Conservation (phyloP, 2,888 invertebrate species). For the Teleogryllus oceanicus region DNA sequence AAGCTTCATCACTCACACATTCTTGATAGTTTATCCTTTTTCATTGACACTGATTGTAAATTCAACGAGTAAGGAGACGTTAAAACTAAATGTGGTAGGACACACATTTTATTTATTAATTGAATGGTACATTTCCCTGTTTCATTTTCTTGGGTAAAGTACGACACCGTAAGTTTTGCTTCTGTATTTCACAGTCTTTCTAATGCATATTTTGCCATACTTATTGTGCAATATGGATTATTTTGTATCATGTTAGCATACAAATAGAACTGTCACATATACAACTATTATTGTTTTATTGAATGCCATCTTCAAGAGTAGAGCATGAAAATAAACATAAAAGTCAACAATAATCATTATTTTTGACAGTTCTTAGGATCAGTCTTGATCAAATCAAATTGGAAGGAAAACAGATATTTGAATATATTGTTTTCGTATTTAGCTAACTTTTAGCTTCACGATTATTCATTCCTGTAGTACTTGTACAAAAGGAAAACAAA, state of each 20-base stretch:
- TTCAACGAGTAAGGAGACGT: conserved; percentile 19
- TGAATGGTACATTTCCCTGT: neutral
- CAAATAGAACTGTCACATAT: conserved; percentile 5
- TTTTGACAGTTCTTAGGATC: neutral
- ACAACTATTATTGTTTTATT: conserved; percentile 11
- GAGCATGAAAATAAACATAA: neutral
- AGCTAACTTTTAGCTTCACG: neutral
- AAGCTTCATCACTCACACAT: conserved; percentile 20
- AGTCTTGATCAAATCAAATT: neutral
- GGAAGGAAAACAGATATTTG: conserved; percentile 5
- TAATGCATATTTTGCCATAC: neutral
- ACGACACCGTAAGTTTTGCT: neutral
- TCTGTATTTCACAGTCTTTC: neutral
- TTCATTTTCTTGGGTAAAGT: neutral
- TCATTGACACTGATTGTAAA: neutral
- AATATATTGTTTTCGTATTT: conserved; percentile 3
- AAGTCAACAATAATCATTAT: neutral
- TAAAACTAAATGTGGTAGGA: conserved; percentile 12
- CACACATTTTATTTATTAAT: neutral
- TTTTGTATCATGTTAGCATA: conserved; percentile 11
- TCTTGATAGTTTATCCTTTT: conserved; percentile 21
- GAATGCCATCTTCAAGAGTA: conserved; percentile 18
- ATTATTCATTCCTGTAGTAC: neutral
- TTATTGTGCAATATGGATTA: neutral
- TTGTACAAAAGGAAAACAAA: neutral